Evolutionary conservation across 2,888 invertebrate genomes (phyloP), one percentile per base, ranked within the genome.

Genomic region (Hirtodrosophila cameraria): DNA sequence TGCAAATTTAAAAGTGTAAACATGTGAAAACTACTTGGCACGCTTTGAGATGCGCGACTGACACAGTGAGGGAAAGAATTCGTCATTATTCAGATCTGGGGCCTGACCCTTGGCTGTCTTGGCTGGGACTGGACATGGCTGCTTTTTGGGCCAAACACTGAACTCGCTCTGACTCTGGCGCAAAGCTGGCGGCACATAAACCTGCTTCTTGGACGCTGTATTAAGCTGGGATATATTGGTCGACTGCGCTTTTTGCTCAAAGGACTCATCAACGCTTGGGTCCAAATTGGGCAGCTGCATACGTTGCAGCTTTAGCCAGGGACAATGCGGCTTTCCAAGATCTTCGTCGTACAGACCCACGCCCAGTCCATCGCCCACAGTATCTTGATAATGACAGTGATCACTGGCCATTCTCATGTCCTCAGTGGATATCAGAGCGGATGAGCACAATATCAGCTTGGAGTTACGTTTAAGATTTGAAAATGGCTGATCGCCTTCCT

Each of bases 111-210:
- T 72, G 52, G 39, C 16, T 3, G 30, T 28, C 16, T 71, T 82
- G 4, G n/a, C 31, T n/a, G 50, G 2, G 23, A 20, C 6, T 1
- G 60, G 6, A 2, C 41, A 4, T 7, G 41, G 3, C 3, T 23
- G 38, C 27, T 65, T 75, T 15, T 52, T 57, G n/a, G 49, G 15
- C 25, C 65, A 62, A 0, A 41, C 49, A 41, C 38, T 63, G 5
- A 31, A 38, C 3, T 72, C 81, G 11, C 61, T 53, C 16, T 76
- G 74, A 35, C 58, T 69, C 3, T 81, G 63, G 6, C 82, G 85
- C 18, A 82, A 31, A 23, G 85, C 85, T 13, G 82, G 82, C 3
- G 82, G 85, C 20, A 82, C 59, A 58, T 82, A 82, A 3, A 79
- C 45, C 5, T 20, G 18, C 6, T 36, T 48, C 11, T 58, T 50